Conservation (phyloP, 2,888 invertebrate genomes). For the Suillia variegata region DNA sequence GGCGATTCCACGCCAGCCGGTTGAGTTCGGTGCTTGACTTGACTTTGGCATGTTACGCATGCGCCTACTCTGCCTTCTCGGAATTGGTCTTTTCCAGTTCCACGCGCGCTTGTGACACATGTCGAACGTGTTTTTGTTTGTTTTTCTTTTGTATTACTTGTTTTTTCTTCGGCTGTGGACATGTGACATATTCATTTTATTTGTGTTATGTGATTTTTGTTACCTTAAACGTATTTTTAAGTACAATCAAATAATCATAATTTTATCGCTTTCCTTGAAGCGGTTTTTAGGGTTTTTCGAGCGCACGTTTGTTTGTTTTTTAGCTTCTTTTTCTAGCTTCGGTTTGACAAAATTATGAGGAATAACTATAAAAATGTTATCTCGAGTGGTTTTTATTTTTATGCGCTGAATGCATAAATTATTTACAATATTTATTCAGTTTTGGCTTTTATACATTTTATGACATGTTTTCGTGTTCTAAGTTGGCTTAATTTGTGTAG, state of each 20-base stretch:
- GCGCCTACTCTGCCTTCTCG: background rate
- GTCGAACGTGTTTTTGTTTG: background rate
- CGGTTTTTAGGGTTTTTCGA: constrained; percentile 27
- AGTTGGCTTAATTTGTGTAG: no score
- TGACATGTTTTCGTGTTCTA: no score
- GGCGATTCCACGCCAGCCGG: background rate
- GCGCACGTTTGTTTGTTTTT: constrained; percentile 31
- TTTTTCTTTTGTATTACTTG: background rate
- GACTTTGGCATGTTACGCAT: background rate
- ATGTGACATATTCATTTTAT: no score
- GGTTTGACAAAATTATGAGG: background rate
- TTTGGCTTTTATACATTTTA: background rate
- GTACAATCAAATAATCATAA: constrained; percentile 41
- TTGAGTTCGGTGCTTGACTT: background rate
- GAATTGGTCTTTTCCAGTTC: background rate
- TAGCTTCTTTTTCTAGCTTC: background rate
- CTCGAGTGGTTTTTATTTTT: background rate
- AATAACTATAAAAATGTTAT: constrained; percentile 3
- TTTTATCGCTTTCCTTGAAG: constrained; percentile 52
- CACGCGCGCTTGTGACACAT: background rate
- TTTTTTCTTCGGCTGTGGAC: background rate
- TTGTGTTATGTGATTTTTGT: no score
- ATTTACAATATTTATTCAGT: no score
- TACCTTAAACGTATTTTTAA: background rate
- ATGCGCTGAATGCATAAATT: background rate